A percentile compares a stretch with the other conserved stretches of the same genome.
These are phyloP conservation scores for Dendrolimus pini DNA, from an alignment of 2,888 invertebrate genomes.

Conservation along the genomic window DNA sequence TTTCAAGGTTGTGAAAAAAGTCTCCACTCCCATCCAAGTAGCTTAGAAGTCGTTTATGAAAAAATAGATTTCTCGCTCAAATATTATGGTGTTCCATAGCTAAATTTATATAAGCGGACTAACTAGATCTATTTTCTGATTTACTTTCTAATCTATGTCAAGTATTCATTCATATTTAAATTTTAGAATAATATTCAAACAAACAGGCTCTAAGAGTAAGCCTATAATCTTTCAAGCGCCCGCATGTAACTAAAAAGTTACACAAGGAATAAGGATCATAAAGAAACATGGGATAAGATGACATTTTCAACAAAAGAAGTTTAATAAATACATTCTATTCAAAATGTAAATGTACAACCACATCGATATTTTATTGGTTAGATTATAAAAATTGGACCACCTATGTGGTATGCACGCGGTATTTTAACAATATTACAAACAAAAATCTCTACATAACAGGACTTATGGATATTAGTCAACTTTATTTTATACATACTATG, in stretches of 20 bases:
- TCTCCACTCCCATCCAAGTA: too few species aligned
- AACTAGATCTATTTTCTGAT: too few species aligned
- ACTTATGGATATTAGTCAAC: conserved; percentile 76
- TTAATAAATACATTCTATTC: conserved; percentile 75
- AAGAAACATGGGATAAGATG: conserved; percentile 45
- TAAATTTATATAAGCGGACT: too few species aligned
- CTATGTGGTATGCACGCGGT: conserved; percentile 66
- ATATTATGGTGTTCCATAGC: too few species aligned
- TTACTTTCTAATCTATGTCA: too few species aligned
- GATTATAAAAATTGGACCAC: conserved; percentile 76
- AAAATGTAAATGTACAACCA: conserved; percentile 77
- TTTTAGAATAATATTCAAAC: too few species aligned
- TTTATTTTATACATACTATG: conserved; percentile 74
- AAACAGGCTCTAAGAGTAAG: too few species aligned
- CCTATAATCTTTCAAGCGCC: too few species aligned
- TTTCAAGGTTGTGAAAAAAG: too few species aligned
- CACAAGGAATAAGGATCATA: conserved; percentile 8
- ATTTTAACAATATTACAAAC: conserved; percentile 76
- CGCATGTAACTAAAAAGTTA: background rate
- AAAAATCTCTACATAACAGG: conserved; percentile 77
- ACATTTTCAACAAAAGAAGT: conserved; percentile 60
- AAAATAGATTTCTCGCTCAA: too few species aligned
- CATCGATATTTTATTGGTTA: conserved; percentile 77
- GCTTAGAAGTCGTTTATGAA: too few species aligned
- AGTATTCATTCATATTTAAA: too few species aligned